Evolutionary conservation across 2,113 vertebrate species (phyloP).

Genomic region (Puffinus mauretanicus): DNA sequence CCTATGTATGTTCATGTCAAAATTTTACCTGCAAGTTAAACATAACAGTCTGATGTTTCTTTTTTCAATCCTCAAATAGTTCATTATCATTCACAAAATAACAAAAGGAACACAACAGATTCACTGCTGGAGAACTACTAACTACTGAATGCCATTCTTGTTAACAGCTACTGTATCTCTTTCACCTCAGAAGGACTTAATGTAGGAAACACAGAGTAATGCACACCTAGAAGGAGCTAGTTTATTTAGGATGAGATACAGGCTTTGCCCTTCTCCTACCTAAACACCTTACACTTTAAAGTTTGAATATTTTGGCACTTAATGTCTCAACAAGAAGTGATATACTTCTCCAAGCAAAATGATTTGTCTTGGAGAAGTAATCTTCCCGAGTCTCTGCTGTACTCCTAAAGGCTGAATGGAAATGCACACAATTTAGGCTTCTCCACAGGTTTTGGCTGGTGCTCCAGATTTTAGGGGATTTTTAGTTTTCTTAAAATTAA

Average conservation of each 20-base stretch:
- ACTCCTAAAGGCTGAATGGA: not conserved
- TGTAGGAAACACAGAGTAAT: not conserved
- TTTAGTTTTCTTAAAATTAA: not conserved
- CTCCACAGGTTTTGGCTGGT: not conserved
- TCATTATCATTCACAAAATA: not conserved
- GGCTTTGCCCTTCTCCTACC: not conserved
- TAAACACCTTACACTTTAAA: not conserved
- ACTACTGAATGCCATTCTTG: not conserved
- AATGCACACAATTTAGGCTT: not conserved
- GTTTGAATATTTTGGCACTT: not conserved
- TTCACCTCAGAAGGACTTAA: not conserved
- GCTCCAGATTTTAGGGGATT: not conserved
- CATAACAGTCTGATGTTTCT: not conserved
- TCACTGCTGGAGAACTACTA: not conserved
- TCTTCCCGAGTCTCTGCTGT: not conserved
- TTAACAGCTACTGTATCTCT: not conserved
- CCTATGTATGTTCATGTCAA: not conserved
- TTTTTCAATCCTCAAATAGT: not conserved
- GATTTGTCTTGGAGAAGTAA: not conserved
- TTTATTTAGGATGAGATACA: not conserved
- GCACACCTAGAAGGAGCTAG: not conserved
- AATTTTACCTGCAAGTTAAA: not conserved
- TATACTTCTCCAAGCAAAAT: not conserved
- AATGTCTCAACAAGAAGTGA: not conserved
- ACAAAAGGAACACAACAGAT: not conserved